Conservation (phyloP, 2,113 vertebrate genomes). For the Falco punctatus region DNA sequence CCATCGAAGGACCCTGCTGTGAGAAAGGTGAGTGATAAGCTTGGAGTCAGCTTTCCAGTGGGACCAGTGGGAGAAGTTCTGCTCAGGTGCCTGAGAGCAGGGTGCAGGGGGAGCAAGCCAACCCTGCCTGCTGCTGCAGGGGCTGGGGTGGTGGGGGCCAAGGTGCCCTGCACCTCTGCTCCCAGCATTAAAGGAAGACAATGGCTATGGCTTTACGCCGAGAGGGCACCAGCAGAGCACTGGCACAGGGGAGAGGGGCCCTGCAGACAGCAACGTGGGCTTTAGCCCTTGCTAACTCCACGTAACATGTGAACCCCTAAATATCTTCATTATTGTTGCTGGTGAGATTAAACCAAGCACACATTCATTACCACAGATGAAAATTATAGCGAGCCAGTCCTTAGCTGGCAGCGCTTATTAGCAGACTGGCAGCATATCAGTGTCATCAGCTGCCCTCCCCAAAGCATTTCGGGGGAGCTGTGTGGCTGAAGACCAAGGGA, state of each 20-base stretch:
- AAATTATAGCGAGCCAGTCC: neutral
- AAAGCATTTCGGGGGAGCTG: neutral
- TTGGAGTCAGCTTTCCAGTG: neutral
- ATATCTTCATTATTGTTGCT: neutral
- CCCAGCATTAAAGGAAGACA: neutral
- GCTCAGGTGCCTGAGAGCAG: neutral
- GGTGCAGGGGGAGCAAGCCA: neutral
- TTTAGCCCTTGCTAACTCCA: neutral
- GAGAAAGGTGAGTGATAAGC: slow-evolving; percentile 75
- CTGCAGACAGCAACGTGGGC: neutral
- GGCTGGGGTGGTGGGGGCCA: neutral
- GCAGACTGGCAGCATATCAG: neutral
- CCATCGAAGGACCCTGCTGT: slow-evolving; percentile 35
- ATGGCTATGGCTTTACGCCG: neutral
- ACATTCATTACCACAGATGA: neutral
- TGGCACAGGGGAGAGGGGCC: neutral
- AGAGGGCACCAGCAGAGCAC: neutral
- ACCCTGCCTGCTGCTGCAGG: accelerated
- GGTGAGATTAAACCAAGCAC: neutral
- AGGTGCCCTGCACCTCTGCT: neutral
- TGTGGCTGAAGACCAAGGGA: neutral
- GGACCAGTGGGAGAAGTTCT: neutral
- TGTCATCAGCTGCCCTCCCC: neutral
- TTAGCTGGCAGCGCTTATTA: neutral
- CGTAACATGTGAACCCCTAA: neutral